Evolutionary conservation across 1,140 invertebrate species (phyloP).

Genomic region (Drosophila oshimai): DNA sequence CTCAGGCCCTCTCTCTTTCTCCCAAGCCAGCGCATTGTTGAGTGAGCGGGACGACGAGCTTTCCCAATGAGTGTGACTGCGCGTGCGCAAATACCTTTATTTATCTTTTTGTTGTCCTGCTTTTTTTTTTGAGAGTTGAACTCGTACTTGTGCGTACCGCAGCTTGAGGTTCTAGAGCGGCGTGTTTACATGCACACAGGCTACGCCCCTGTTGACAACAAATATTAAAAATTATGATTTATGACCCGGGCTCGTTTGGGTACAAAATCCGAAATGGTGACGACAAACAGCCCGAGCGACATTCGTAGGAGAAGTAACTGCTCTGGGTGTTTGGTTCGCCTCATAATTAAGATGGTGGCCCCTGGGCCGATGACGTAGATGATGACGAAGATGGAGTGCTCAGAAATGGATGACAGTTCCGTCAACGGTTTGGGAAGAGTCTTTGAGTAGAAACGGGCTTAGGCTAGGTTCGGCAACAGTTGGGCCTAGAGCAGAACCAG

Average conservation of each 20-base stretch:
- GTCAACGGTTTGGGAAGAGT: neutral
- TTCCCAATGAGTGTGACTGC: constrained; percentile 64
- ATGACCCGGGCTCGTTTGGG: constrained; percentile 39
- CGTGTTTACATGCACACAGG: constrained; percentile 73
- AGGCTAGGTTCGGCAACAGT: neutral
- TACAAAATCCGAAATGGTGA: constrained; percentile 66
- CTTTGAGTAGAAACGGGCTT: constrained; percentile 1
- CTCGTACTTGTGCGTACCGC: constrained; percentile 30
- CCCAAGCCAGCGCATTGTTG: neutral
- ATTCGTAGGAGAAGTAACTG: constrained; percentile 59
- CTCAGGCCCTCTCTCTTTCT: constrained; percentile 26
- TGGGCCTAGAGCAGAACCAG: neutral
- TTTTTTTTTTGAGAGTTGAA: neutral
- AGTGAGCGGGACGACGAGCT: constrained; percentile 10
- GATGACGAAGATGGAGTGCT: constrained; percentile 48
- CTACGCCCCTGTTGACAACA: constrained; percentile 80
- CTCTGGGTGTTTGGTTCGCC: constrained; percentile 41
- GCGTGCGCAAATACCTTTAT: constrained; percentile 81
- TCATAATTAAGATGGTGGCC: constrained; percentile 64
- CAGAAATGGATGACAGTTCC: constrained; percentile 39
- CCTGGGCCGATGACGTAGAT: constrained; percentile 6
- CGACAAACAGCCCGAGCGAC: constrained; percentile 50
- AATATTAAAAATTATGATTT: constrained; percentile 82
- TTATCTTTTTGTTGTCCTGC: constrained; percentile 20
- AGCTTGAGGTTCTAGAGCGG: constrained; percentile 45